A percentile compares a stretch with the other conserved stretches of the same genome.
Conservation (phyloP, 2,113 vertebrate species). For the Tachuris rubrigastra region DNA sequence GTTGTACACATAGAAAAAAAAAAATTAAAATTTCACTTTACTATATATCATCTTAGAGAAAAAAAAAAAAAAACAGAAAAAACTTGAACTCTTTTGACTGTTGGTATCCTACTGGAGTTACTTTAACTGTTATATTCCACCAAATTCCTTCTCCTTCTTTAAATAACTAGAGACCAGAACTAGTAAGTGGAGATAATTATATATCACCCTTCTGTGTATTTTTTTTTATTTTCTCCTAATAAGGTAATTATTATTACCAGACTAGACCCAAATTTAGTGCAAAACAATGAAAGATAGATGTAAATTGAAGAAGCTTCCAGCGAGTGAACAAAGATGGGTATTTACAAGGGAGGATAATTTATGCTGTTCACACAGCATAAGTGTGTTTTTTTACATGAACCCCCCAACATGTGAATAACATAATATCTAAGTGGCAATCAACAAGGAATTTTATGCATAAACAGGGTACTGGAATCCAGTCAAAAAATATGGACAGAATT, state of each 20-base stretch:
- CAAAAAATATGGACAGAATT: background rate
- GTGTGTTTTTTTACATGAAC: background rate
- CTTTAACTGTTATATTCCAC: background rate
- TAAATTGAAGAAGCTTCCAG: background rate
- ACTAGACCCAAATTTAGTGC: background rate
- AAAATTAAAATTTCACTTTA: background rate
- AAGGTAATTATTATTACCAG: background rate
- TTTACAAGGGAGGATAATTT: background rate
- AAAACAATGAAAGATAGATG: background rate
- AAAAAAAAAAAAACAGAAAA: fast-evolving
- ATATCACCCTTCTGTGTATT: background rate
- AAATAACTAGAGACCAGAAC: background rate
- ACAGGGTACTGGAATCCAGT: background rate
- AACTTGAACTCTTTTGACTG: background rate
- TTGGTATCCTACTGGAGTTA: background rate
- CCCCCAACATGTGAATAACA: background rate
- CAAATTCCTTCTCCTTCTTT: background rate
- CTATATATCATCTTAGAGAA: background rate
- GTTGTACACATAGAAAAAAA: background rate
- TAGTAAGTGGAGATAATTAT: background rate
- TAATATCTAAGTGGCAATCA: background rate
- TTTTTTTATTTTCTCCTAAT: background rate
- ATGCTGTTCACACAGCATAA: background rate
- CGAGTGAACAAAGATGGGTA: background rate
- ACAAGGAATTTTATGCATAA: background rate